phyloP scores from a whole-genome alignment of 2,113 vertebrate genomes.

The Ameiurus melas region DNA sequence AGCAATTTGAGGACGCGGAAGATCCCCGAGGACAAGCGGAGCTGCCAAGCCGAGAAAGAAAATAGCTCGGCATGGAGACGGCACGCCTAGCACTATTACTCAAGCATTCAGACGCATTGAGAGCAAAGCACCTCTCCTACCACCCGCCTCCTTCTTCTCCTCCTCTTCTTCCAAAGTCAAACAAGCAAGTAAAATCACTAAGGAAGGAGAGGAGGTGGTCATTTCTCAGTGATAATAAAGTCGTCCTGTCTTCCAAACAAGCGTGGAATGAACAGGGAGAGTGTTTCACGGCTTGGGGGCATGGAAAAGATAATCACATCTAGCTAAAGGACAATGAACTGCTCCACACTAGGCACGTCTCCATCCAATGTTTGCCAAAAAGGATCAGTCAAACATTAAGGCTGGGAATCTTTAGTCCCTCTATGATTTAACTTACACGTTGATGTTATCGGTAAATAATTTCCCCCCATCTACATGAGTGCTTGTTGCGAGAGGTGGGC shows the following conservation, averaged over 20 bases:
- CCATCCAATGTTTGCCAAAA: neutral
- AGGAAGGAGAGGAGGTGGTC: slow-evolving; percentile 8
- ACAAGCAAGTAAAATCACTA: slow-evolving; percentile 40
- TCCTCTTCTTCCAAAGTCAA: slow-evolving; percentile 25
- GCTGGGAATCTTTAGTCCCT: neutral
- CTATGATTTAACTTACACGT: neutral
- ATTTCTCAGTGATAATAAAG: slow-evolving; percentile 22
- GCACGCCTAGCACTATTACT: slow-evolving; percentile 32
- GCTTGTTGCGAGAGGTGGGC: neutral
- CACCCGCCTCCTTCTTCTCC: neutral
- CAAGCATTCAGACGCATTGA: slow-evolving; percentile 35
- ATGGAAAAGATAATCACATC: neutral
- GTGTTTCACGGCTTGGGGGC: neutral
- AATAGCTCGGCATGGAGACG: slow-evolving; percentile 42
- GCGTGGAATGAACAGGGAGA: neutral
- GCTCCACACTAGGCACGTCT: neutral
- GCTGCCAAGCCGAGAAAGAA: slow-evolving; percentile 26
- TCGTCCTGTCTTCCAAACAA: neutral
- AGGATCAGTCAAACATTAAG: neutral
- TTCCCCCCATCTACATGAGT: neutral
- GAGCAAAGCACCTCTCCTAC: slow-evolving; percentile 16
- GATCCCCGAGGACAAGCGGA: slow-evolving; percentile 26
- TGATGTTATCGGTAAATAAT: neutral
- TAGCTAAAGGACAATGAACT: neutral
- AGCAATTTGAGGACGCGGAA: slow-evolving; percentile 22